Conservation (phyloP, 2,797 vertebrate genomes). For the Pangasius larnaudii region DNA sequence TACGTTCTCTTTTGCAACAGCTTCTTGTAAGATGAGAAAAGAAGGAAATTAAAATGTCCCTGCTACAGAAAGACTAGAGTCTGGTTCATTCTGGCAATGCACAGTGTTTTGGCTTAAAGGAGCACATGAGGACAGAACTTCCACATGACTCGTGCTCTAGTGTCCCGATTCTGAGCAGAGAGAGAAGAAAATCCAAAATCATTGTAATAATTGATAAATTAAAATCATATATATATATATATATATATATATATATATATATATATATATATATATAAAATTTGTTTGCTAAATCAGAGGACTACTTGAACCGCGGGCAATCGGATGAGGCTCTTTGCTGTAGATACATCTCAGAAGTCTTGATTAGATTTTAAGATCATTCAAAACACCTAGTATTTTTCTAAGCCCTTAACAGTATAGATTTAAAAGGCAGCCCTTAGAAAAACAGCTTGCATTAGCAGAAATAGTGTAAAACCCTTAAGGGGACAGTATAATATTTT, state of each 20-base stretch:
- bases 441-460: constrained; percentile 34
- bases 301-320: background rate
- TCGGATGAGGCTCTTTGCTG: background rate
- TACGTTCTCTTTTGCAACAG: constrained; percentile 16
- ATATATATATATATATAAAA: background rate
- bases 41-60: background rate
- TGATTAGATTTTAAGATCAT: background rate
- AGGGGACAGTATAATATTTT: constrained; percentile 31
- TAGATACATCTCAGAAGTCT: background rate
- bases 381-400: constrained; percentile 50
- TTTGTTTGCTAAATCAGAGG: constrained; percentile 1
- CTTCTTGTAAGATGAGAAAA: constrained; percentile 21
- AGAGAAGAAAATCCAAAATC: constrained; percentile 46
- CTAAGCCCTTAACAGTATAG: constrained; percentile 47
- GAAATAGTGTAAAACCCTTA: constrained; percentile 33
- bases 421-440: constrained; percentile 51
- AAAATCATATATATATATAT: background rate
- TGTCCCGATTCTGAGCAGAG: constrained; percentile 44
- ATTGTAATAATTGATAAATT: constrained; percentile 51
- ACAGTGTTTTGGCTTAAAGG: constrained; percentile 31
- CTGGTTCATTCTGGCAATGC: constrained; percentile 4
- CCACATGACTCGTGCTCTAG: constrained; percentile 42
- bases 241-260: too few relatives aligned
- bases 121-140: constrained; percentile 32
- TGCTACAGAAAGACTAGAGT: background rate